Conservation (phyloP, 1,140 invertebrate species). For the Dendrolimus kikuchii region DNA sequence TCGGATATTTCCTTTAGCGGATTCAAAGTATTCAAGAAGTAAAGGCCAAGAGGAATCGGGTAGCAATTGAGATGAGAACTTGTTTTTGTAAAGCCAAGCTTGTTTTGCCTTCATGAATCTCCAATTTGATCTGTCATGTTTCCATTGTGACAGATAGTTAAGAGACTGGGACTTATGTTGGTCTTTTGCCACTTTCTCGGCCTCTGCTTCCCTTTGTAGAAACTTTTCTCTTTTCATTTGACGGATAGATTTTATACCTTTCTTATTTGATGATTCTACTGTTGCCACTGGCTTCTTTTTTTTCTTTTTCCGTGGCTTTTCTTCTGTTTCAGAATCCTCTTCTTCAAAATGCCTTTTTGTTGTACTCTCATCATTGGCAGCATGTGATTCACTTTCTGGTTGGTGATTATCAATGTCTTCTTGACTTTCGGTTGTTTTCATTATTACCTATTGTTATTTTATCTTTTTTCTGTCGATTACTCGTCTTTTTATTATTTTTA, state of each 20-base stretch:
- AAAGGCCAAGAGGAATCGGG: slow-evolving; percentile 75
- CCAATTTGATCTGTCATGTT: slow-evolving; percentile 79
- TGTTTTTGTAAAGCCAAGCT: slow-evolving; percentile 80
- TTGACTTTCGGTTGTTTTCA: neutral
- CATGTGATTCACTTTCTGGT: slow-evolving; percentile 5
- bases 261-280: slow-evolving; percentile 34
- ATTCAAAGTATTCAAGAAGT: slow-evolving; percentile 81
- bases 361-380: slow-evolving; percentile 4
- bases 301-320: slow-evolving; percentile 47
- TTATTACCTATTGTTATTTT: slow-evolving; percentile 5
- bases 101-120: slow-evolving; percentile 85
- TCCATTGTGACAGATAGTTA: slow-evolving; percentile 79
- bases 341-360: slow-evolving; percentile 16
- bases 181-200: slow-evolving; percentile 49
- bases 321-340: slow-evolving; percentile 34
- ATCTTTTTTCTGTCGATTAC: neutral
- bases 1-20: slow-evolving; percentile 77
- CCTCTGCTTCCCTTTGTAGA: slow-evolving; percentile 51
- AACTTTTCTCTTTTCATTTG: slow-evolving; percentile 65
- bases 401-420: slow-evolving; percentile 7
- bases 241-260: slow-evolving; percentile 61
- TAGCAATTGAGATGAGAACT: slow-evolving; percentile 74
- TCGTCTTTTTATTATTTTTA: no score
- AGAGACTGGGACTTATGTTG: slow-evolving; percentile 67
- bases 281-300: slow-evolving; percentile 37